phyloP scores from a whole-genome alignment of 2,797 vertebrate genomes.

The Coluber constrictor region DNA sequence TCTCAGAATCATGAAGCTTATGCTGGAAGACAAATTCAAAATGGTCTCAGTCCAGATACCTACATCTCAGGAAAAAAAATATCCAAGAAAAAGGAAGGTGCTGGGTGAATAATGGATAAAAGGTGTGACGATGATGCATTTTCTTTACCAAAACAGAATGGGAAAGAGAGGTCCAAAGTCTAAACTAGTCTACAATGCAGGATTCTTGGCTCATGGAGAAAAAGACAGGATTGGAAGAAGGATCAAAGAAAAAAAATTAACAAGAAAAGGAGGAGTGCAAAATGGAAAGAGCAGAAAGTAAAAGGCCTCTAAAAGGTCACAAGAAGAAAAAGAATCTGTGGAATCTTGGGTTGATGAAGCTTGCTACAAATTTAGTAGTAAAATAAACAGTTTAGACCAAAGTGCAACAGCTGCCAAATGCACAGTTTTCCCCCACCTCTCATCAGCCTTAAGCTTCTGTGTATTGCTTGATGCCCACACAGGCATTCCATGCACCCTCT shows the following conservation, averaged over 20 bases:
- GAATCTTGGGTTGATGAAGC: slow-evolving; percentile 54
- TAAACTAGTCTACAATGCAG: slow-evolving; percentile 9
- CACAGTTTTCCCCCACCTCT: slow-evolving; percentile 38
- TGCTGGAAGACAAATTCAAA: slow-evolving; percentile 20
- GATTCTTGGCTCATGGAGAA: neutral
- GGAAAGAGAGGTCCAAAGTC: slow-evolving; percentile 53
- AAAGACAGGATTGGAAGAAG: slow-evolving; percentile 23
- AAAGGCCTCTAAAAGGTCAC: slow-evolving; percentile 18
- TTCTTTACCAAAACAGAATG: slow-evolving; percentile 68
- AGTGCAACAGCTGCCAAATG: slow-evolving; percentile 54
- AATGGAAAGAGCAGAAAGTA: slow-evolving; percentile 49
- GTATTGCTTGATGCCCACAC: slow-evolving; percentile 25
- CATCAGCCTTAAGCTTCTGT: slow-evolving; percentile 45
- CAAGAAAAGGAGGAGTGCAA: slow-evolving; percentile 52
- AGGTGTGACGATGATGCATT: slow-evolving; percentile 59
- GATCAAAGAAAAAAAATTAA: slow-evolving; percentile 17
- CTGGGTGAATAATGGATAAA: slow-evolving; percentile 52
- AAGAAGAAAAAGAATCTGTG: slow-evolving; percentile 59
- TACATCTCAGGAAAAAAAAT: neutral
- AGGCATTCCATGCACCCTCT: slow-evolving; percentile 33
- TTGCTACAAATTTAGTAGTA: slow-evolving; percentile 63
- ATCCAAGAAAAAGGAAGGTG: slow-evolving; percentile 58
- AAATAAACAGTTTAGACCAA: slow-evolving; percentile 43
- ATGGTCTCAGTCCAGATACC: slow-evolving; percentile 5
- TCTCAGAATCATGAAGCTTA: slow-evolving; percentile 26